Evolutionary conservation across 1,140 invertebrate species (phyloP), one percentile per base, ranked within the genome.

Genomic region (Meloidogyne chitwoodi): DNA sequence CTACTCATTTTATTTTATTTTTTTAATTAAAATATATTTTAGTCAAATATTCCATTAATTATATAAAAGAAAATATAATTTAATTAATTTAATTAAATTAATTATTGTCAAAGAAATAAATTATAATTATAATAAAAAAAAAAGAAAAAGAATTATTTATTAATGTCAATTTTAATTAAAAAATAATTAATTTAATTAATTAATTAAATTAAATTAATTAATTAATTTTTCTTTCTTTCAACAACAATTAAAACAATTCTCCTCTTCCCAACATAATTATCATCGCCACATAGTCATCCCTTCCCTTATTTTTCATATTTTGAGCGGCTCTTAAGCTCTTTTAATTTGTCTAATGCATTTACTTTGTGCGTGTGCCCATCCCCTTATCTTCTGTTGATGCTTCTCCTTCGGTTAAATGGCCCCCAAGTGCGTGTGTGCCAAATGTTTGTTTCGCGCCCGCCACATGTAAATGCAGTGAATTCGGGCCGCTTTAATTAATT

Each of bases 331-430:
- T 73, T 73, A 73, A 65, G 70, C 70, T 44, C 70, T 63, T 73
- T 73, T 73, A 73, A 73, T 73, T 73, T 73, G 70, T 73, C 34
- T 73, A 73, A 73, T 73, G 70, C 38, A 61, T 38, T 38, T 19
- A n/a, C 48, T 56, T 56, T 56, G 48, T n/a, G 48, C n/a, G 48
- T 56, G 48, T 56, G 48, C 48, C 48, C 48, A 56, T 56, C 48
- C 48, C 48, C n/a, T n/a, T n/a, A 19, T 56, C 48, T 56, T 56
- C 48, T 56, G 48, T 56, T 56, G 48, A n/a, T 56, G 48, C 48
- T 56, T 56, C 48, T 56, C 48, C 48, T 56, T 19, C 6, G 48
- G n/a, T 56, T 68, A 48, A 31, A 68, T 27, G 67, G 29, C 24
- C 29, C 34, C 44, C 22, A 48, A 62, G 69, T 48, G 44, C 29